These are phyloP conservation scores for Harlomillsia oculata DNA, from an alignment of 1,140 invertebrate genomes.

Conservation along the genomic window DNA sequence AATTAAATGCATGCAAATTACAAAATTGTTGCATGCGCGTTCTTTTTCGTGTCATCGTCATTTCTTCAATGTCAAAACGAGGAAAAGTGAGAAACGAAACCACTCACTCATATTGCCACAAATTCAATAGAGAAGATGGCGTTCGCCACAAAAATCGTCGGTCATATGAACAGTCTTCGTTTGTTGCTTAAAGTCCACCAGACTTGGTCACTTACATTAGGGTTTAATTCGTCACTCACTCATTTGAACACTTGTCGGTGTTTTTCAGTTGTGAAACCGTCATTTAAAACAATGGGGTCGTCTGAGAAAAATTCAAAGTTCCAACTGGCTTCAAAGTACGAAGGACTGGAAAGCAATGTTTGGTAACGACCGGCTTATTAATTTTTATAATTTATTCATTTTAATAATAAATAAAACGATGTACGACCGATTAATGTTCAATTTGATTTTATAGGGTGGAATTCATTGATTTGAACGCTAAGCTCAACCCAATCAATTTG, in stretches of 20 bases:
- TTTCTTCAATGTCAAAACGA: too few relatives aligned
- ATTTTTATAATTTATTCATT: not conserved
- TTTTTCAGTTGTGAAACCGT: not conserved
- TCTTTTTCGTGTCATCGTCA: too few relatives aligned
- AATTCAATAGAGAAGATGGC: too few relatives aligned
- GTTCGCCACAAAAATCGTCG: not conserved
- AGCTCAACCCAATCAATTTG: slow-evolving; percentile 86
- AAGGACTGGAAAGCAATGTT: slow-evolving; percentile 50
- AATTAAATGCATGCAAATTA: too few relatives aligned
- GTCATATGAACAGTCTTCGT: not conserved
- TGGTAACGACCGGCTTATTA: slow-evolving; percentile 40
- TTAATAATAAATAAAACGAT: slow-evolving; percentile 2
- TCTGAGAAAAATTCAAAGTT: slow-evolving; percentile 43
- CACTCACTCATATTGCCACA: too few relatives aligned
- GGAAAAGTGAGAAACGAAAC: too few relatives aligned
- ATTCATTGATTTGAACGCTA: slow-evolving; percentile 74
- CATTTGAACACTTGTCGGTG: not conserved
- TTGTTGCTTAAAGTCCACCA: not conserved
- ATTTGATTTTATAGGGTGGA: slow-evolving; percentile 67
- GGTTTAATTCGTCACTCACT: too few relatives aligned
- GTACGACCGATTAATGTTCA: not conserved
- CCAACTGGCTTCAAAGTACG: slow-evolving; percentile 48
- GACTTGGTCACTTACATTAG: too few relatives aligned
- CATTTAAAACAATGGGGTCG: not conserved
- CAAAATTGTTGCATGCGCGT: too few relatives aligned